Percentiles rank a stretch among this genome's conserved stretches.
Conservation (phyloP, 2,113 vertebrate genomes). For the Coracopsis vasa region DNA sequence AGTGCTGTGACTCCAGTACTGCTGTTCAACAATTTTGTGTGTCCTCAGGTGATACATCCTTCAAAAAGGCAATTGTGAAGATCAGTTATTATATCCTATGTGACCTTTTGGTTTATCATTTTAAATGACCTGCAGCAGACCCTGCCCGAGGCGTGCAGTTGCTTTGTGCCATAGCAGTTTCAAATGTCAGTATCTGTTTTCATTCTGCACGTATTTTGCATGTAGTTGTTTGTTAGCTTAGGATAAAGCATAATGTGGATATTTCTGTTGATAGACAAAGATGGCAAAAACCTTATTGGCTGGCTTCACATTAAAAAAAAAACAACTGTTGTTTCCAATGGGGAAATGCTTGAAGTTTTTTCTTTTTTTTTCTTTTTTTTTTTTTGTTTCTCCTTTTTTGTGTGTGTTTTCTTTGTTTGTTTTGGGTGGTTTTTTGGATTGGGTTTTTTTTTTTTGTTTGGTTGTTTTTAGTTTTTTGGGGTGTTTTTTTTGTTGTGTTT, state of each 20-base stretch:
- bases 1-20: background rate
- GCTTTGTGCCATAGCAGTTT: background rate
- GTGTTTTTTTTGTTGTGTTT: background rate
- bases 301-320: background rate
- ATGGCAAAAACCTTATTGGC: background rate
- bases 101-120: conserved; percentile 48
- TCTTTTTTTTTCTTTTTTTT: background rate
- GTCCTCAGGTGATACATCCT: conserved; percentile 23
- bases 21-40: background rate
- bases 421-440: too few species aligned
- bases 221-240: background rate
- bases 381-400: background rate
- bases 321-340: background rate
- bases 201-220: background rate
- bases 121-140: conserved; percentile 45
- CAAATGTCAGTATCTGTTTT: conserved; percentile 1
- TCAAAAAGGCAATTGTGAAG: conserved; percentile 26
- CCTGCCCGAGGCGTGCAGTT: background rate
- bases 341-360: background rate
- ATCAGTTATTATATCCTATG: background rate
- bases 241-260: background rate
- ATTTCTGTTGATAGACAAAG: background rate
- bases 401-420: background rate
- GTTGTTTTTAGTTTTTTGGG: too few species aligned
- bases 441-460: too few species aligned